Percentiles rank a stretch among this genome's conserved stretches.
Evolutionary conservation across 2,797 vertebrate species (phyloP).

Genomic region (Gymnodraco acuticeps): DNA sequence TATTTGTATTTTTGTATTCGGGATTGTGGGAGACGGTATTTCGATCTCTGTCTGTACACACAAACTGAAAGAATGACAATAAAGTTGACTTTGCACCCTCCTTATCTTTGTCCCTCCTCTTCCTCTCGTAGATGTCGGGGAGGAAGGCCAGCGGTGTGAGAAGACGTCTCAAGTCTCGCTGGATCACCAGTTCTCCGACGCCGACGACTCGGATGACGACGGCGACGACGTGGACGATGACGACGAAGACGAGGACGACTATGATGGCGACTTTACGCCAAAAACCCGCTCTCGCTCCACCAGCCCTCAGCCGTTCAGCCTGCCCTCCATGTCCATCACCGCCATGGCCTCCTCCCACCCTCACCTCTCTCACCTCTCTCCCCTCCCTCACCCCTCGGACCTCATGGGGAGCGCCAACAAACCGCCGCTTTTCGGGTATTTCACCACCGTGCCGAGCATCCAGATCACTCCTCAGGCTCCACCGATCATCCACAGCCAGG

Average conservation of each 20-base stretch:
- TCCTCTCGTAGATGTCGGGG: conserved; percentile 70
- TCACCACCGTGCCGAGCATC: conserved; percentile 96
- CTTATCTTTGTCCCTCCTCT: background rate
- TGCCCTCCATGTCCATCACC: conserved; percentile 89
- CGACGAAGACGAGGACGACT: conserved; percentile 95
- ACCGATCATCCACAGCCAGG: conserved; percentile 82
- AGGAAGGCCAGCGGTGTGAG: conserved; percentile 90
- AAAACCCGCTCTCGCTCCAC: conserved; percentile 96
- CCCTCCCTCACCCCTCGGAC: conserved; percentile 66
- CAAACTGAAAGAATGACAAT: too few species aligned
- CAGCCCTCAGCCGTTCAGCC: conserved; percentile 92
- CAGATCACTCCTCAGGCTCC: conserved; percentile 92
- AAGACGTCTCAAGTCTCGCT: conserved; percentile 86
- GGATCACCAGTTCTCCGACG: conserved; percentile 97
- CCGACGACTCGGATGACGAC: conserved; percentile 94
- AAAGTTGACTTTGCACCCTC: too few species aligned
- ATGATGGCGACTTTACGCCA: conserved; percentile 94
- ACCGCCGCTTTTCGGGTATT: conserved; percentile 92
- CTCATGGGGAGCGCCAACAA: conserved; percentile 82
- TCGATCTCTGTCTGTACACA: too few species aligned
- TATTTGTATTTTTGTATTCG: too few species aligned
- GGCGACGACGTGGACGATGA: conserved; percentile 96
- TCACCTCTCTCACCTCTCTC: conserved; percentile 34
- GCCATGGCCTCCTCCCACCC: conserved; percentile 83
- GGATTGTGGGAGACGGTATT: too few species aligned